phyloP scores from a whole-genome alignment of 2,888 invertebrate genomes.

The Megaustenia siamemsis region DNA sequence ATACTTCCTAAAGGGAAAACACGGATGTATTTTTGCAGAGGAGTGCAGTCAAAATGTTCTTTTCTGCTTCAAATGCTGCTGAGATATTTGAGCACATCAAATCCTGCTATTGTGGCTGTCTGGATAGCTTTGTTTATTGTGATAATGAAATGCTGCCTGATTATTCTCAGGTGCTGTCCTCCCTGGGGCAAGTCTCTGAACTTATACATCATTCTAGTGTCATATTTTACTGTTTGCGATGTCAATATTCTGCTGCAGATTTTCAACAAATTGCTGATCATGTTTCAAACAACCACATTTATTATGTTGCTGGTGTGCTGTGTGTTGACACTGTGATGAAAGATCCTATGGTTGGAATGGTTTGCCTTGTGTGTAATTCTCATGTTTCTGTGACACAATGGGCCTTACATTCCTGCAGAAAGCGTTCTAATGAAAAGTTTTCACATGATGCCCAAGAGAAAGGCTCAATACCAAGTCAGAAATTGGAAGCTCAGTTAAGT shows the following conservation, averaged over 20 bases:
- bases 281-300: slow-evolving; percentile 26
- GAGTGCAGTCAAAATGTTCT: slow-evolving; percentile 29
- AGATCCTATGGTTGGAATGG: slow-evolving; percentile 34
- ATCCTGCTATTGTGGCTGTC: slow-evolving; percentile 42
- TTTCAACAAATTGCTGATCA: slow-evolving; percentile 25
- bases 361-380: slow-evolving; percentile 37
- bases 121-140: slow-evolving; percentile 21
- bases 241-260: not conserved
- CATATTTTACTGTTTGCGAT: slow-evolving; percentile 41
- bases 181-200: slow-evolving; percentile 30
- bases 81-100: slow-evolving; percentile 49
- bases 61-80: slow-evolving; percentile 8
- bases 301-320: slow-evolving; percentile 29
- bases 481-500: slow-evolving; percentile 5
- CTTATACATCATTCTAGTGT: not conserved
- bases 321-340: not conserved
- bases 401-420: slow-evolving; percentile 40
- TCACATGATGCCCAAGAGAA: slow-evolving; percentile 11
- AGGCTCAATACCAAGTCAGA: not conserved
- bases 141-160: not conserved
- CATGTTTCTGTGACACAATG: slow-evolving; percentile 32
- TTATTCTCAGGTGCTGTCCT: slow-evolving; percentile 33
- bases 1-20: not conserved
- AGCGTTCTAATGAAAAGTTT: not conserved
- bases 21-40: slow-evolving; percentile 35